Percentiles rank a stretch among this genome's conserved stretches.
phyloP scores from a whole-genome alignment of 2,797 vertebrate species.

The Rhinoraja longicauda region DNA sequence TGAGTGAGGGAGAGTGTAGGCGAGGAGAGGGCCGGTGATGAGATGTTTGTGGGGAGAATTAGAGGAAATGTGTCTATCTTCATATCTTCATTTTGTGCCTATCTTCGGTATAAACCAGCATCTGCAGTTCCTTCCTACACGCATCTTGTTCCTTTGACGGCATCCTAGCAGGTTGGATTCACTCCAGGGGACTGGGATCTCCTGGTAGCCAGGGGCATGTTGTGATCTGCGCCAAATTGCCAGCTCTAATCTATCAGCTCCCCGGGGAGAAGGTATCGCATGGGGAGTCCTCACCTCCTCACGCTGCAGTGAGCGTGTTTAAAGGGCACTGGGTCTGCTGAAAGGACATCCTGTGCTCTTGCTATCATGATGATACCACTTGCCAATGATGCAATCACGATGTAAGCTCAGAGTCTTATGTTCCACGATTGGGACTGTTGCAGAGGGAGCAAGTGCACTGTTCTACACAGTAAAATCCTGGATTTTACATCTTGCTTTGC shows the following conservation, averaged over 20 bases:
- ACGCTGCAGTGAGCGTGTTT: background rate
- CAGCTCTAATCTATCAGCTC: background rate
- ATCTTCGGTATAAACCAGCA: too few relatives aligned
- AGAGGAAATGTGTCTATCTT: too few relatives aligned
- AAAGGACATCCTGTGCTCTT: background rate
- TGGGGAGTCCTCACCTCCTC: background rate
- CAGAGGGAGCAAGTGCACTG: too few relatives aligned
- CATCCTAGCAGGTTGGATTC: background rate
- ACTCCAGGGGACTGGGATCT: background rate
- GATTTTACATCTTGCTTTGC: too few relatives aligned
- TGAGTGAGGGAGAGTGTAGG: background rate
- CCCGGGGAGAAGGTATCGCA: background rate
- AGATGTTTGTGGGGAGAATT: too few relatives aligned
- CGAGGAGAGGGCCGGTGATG: too few relatives aligned
- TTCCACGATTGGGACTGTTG: too few relatives aligned
- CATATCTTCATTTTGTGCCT: too few relatives aligned
- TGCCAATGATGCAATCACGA: too few relatives aligned
- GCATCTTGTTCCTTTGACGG: background rate
- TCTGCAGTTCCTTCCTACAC: too few relatives aligned
- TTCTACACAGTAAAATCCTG: too few relatives aligned
- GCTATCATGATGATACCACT: background rate
- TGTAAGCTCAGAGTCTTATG: too few relatives aligned
- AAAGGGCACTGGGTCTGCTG: background rate
- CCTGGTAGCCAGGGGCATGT: background rate
- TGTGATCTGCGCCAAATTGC: background rate